phyloP scores from a whole-genome alignment of 2,888 invertebrate genomes.

The Apantesis nais region DNA sequence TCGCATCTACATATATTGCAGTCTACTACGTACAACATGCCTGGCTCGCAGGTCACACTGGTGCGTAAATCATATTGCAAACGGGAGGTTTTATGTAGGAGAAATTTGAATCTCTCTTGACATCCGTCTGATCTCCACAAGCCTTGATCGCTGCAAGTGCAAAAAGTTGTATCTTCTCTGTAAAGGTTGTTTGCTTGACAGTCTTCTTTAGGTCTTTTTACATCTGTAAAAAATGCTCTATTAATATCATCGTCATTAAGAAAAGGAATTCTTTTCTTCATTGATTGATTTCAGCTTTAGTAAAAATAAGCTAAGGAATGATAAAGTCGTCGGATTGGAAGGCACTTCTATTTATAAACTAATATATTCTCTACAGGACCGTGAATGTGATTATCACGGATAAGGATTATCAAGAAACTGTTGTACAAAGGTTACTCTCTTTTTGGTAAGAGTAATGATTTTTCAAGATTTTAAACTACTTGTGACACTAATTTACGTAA shows the following conservation, averaged over 20 bases:
- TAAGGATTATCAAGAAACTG: background rate
- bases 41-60: slow-evolving; percentile 53
- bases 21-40: slow-evolving; percentile 54
- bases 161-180: slow-evolving; percentile 50
- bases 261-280: background rate
- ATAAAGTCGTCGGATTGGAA: background rate
- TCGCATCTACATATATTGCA: slow-evolving; percentile 66
- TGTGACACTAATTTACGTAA: background rate
- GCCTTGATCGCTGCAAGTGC: slow-evolving; percentile 57
- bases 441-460: background rate
- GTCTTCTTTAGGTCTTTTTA: slow-evolving; percentile 20
- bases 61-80: slow-evolving; percentile 35
- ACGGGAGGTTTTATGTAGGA: slow-evolving; percentile 36
- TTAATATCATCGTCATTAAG: background rate
- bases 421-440: background rate
- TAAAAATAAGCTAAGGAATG: background rate
- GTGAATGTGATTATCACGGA: background rate
- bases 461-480: too few relatives aligned
- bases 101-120: slow-evolving; percentile 44
- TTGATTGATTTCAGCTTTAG: background rate
- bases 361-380: background rate
- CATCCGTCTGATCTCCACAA: slow-evolving; percentile 61
- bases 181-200: slow-evolving; percentile 54
- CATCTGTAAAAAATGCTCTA: slow-evolving; percentile 29
- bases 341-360: background rate